Evolutionary conservation across 2,888 invertebrate species (phyloP), one percentile per base, ranked within the genome.

Genomic region (Minunthozetes semirufus): DNA sequence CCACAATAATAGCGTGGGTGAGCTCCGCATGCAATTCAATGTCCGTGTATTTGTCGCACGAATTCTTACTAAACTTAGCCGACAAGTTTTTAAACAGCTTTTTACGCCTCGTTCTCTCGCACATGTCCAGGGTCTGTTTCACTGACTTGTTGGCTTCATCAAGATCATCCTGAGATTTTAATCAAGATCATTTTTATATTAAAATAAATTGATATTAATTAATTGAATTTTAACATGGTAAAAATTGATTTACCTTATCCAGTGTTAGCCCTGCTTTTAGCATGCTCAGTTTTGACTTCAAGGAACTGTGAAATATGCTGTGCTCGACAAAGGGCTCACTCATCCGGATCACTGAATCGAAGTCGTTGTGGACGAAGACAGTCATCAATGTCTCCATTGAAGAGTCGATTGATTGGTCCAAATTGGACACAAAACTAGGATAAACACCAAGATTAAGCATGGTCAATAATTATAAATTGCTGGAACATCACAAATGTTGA

Each of bases 21-120:
- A 74, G 27, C 56, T 74, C 74, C 19, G 74, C 74, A 15, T 74
- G 74, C 4, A 74, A 22, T 70, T 74, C 74, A 1, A 50, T 6
- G 33, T 74, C 74, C 48, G 70, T 68, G 42, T 74, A 74, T 17
- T 68, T 38, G 46, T 74, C 74, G 19, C 70, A 68, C 27, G 46
- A 66, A 46, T 74, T 74, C 25, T 74, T 70, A n/a, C 70, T 42
- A 19, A 70, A 68, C 48, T 68, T 42, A 19, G 50, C 48, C 19
- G 29, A 50, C 68, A 70, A 22, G 22, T 50, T 19, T 29, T 63
- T 66, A 13, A 68, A 42, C 17, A 74, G 22, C 33, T 74, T 70
- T 27, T 74, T 74, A 22, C 70, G 68, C n/a, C 48, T 46, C 48
- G 70, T 17, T 13, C 50, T n/a, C 17, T 74, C 38, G 27, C 74